Percentiles rank a stretch among this genome's conserved stretches.
Evolutionary conservation across 2,113 vertebrate species (phyloP).

Genomic region (Entelurus aequoreus): DNA sequence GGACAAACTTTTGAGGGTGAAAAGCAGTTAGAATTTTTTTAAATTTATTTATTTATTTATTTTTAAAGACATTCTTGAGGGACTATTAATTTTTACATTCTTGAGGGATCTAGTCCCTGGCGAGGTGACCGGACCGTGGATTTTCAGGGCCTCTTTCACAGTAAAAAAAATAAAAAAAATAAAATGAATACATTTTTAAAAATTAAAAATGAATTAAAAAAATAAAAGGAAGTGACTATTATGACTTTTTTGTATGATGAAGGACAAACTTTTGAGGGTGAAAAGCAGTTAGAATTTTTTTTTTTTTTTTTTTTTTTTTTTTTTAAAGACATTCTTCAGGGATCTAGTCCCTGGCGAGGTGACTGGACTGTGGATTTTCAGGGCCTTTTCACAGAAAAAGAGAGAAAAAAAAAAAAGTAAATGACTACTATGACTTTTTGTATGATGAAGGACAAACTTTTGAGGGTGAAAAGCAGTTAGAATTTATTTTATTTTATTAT

Average conservation of each 20-base stretch:
- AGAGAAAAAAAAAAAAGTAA: background rate
- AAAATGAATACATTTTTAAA: background rate
- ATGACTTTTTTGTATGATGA: background rate
- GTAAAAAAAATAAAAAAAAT: too few relatives aligned
- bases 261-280: background rate
- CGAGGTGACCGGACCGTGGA: slow-evolving; percentile 6
- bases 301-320: too few relatives aligned
- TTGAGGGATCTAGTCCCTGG: too few relatives aligned
- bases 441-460: too few relatives aligned
- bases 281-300: background rate
- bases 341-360: background rate
- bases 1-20: background rate
- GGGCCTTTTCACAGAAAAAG: slow-evolving; percentile 6
- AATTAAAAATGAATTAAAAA: too few relatives aligned
- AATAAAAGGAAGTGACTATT: background rate
- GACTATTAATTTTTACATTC: too few relatives aligned
- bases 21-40: background rate
- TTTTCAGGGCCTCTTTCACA: slow-evolving; percentile 12
- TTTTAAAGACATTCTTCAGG: too few relatives aligned
- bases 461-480: too few relatives aligned
- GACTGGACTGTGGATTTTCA: slow-evolving; percentile 4
- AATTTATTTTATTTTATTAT: too few relatives aligned
- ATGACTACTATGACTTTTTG: too few relatives aligned
- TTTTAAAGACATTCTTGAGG: too few relatives aligned
- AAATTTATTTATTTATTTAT: too few relatives aligned